phyloP scores from a whole-genome alignment of 2,888 invertebrate species.

The Cephus spinipes region DNA sequence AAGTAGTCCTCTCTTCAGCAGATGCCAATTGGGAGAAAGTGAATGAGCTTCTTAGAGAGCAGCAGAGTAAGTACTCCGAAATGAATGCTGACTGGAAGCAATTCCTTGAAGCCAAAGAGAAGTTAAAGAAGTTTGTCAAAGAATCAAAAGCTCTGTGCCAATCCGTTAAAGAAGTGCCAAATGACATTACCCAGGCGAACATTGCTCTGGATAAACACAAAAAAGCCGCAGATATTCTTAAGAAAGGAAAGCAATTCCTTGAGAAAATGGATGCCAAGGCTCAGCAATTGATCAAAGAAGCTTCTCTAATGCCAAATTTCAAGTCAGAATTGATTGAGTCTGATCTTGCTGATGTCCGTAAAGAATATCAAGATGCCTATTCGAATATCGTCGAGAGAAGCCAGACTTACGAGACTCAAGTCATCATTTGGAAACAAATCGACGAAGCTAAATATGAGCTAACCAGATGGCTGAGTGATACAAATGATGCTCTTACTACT shows the following conservation, averaged over 20 bases:
- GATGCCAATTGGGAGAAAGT: conserved; percentile 87
- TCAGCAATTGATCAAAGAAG: conserved; percentile 77
- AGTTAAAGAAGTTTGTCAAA: conserved; percentile 77
- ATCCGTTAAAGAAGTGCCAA: conserved; percentile 75
- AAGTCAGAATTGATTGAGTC: conserved; percentile 70
- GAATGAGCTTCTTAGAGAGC: conserved; percentile 79
- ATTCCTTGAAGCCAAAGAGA: conserved; percentile 79
- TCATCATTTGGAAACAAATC: conserved; percentile 93
- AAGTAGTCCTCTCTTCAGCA: conserved; percentile 81
- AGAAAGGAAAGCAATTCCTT: conserved; percentile 79
- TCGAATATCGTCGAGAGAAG: conserved; percentile 79
- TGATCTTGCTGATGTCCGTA: conserved; percentile 74
- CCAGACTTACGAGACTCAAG: conserved; percentile 87
- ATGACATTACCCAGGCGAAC: conserved; percentile 79
- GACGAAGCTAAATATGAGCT: conserved; percentile 88
- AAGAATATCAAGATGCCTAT: conserved; percentile 78
- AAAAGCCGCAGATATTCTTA: conserved; percentile 79
- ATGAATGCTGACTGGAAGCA: conserved; percentile 81
- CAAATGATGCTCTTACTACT: conserved; percentile 80
- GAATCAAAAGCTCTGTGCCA: conserved; percentile 77
- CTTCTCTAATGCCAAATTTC: conserved; percentile 77
- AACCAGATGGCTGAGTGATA: conserved; percentile 85
- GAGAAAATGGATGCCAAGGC: conserved; percentile 85
- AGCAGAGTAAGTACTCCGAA: conserved; percentile 79
- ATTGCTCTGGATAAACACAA: conserved; percentile 80